These are phyloP conservation scores for Perizoma flavofasciatum DNA, from an alignment of 2,888 invertebrate species.

Conservation along the genomic window DNA sequence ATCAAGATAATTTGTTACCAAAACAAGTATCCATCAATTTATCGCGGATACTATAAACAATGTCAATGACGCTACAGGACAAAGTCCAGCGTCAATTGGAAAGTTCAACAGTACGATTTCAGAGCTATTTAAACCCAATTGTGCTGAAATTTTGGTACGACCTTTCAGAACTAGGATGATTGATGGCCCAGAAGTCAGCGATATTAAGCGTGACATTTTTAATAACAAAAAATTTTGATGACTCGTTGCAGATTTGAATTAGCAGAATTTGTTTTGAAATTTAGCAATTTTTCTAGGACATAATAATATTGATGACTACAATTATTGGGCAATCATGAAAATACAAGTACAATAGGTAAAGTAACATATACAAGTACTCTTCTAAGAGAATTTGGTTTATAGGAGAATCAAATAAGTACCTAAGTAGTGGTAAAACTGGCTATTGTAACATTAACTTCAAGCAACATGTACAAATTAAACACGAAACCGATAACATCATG, in stretches of 20 bases:
- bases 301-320: constrained; percentile 9
- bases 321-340: constrained; percentile 9
- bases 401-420: too few species aligned
- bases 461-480: not conserved
- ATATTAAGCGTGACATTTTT: constrained; percentile 16
- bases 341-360: constrained; percentile 1
- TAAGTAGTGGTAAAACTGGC: too few species aligned
- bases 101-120: constrained; percentile 58
- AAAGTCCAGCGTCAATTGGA: constrained; percentile 68
- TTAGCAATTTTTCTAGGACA: constrained; percentile 23
- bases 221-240: constrained; percentile 14
- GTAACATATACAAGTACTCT: too few species aligned
- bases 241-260: not conserved
- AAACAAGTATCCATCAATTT: constrained; percentile 18
- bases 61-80: constrained; percentile 62
- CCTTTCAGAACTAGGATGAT: constrained; percentile 17
- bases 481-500: constrained; percentile 2
- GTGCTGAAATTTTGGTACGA: constrained; percentile 26
- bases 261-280: constrained; percentile 13
- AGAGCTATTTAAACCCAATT: constrained; percentile 36
- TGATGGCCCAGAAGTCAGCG: constrained; percentile 21
- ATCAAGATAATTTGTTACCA: constrained; percentile 12
- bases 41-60: constrained; percentile 58
- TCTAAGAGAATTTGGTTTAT: too few species aligned
- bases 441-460: too few species aligned